Base-by-base conservation (phyloP, 1,140 invertebrate genomes). In the Aphelinus certus region DNA sequence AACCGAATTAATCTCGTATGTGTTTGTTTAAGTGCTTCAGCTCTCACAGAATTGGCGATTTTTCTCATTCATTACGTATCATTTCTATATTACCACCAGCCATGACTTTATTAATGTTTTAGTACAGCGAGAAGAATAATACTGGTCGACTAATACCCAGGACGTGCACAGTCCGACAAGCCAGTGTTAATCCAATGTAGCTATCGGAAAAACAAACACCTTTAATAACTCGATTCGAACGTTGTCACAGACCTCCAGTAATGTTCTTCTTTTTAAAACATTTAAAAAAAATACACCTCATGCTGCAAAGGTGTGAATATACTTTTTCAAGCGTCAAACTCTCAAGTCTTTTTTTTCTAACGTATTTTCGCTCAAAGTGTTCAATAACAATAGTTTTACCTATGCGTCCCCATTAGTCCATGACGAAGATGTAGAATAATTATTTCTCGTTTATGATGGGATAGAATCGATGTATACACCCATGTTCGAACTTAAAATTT, bases 51-150 rank as follows among this genome's bases (percentile, higher is more conserved):
- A 77, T 73, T 77, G 73, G 75, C 70, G 58, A 60, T 72, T 69
- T 77, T 77, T 70, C 79, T 63, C 71, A 63, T 71, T 67, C 56
- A 63, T 26, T 63, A 72, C 7, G n/a, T 10, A 75, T 70, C 53
- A 75, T 66, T n/a, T 64, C 71, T 75, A 53, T 71, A 71, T 83
- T 84, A 83, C 80, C 84, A 85, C 82, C 83, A 86, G 84, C 83
- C 84, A 83, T 77, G 81, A 84, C 79, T 85, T 86, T 86, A 82
- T 84, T 82, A 84, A 84, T 78, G 51, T 78, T 71, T 78, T 62
- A 67, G 64, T 57, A 66, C 53, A 49, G 10, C 3, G 42, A 42
- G 46, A 71, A 26, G 73, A 69, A 62, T 62, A 56, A 51, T 68
- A 74, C 57, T 68, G 71, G 47, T 42, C 46, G 57, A 26, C 26